Percentiles rank a stretch among this genome's conserved stretches.
phyloP scores from a whole-genome alignment of 2,113 vertebrate genomes.

The Rhea americana region DNA sequence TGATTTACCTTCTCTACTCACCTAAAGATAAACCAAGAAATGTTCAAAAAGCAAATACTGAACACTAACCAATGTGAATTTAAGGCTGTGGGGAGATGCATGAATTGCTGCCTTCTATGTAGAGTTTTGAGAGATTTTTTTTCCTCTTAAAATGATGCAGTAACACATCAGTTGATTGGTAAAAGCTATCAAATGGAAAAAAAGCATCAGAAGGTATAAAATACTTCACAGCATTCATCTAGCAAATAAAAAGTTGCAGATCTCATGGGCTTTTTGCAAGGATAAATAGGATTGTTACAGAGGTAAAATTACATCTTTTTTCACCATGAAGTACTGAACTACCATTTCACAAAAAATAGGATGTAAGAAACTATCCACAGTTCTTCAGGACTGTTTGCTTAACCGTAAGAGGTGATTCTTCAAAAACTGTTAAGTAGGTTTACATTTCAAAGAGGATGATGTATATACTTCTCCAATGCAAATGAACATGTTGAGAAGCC shows the following conservation, averaged over 20 bases:
- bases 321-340: background rate
- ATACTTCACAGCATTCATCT: background rate
- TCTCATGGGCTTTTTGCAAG: background rate
- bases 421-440: background rate
- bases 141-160: background rate
- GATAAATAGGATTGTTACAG: background rate
- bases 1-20: background rate
- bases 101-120: background rate
- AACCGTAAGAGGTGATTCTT: background rate
- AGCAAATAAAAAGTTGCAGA: background rate
- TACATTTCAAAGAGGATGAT: background rate
- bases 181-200: background rate
- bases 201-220: background rate
- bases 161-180: background rate
- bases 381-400: background rate
- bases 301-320: background rate
- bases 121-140: background rate
- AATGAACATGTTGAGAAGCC: too few relatives aligned
- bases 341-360: background rate
- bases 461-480: too few relatives aligned
- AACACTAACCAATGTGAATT: background rate
- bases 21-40: background rate
- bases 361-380: background rate
- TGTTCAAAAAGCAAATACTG: background rate
- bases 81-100: background rate